Percentiles rank a stretch among this genome's conserved stretches.
These are phyloP conservation scores for Lates calcarifer DNA, from an alignment of 2,113 vertebrate genomes.

Conservation along the genomic window DNA sequence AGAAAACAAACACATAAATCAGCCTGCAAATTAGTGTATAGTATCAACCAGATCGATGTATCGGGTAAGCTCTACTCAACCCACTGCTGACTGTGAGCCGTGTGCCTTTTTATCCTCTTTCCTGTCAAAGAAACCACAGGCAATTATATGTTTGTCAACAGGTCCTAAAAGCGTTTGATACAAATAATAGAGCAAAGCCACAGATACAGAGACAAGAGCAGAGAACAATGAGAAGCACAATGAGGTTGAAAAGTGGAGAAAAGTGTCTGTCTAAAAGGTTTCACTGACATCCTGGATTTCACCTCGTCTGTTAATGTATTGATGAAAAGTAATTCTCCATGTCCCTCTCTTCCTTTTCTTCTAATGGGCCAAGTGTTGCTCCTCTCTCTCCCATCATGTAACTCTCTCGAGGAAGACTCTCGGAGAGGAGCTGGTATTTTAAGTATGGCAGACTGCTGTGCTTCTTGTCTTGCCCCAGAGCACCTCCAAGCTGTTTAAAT, in stretches of 20 bases:
- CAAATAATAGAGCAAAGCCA: slow-evolving; percentile 30
- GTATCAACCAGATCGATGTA: neutral
- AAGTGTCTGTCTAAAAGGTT: no score
- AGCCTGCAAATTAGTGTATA: neutral
- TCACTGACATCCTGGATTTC: neutral
- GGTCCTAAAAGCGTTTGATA: slow-evolving; percentile 33
- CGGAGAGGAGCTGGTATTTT: slow-evolving; percentile 57
- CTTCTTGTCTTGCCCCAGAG: slow-evolving; percentile 59
- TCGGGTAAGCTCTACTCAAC: neutral
- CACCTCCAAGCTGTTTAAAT: slow-evolving; percentile 68
- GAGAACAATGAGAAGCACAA: neutral
- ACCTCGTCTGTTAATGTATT: slow-evolving; percentile 26
- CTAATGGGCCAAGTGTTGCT: slow-evolving; percentile 44
- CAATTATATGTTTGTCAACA: slow-evolving; percentile 42
- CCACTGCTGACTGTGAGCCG: slow-evolving; percentile 17
- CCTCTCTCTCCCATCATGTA: slow-evolving; percentile 37
- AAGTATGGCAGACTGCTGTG: slow-evolving; percentile 44
- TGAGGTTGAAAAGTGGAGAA: slow-evolving; percentile 9
- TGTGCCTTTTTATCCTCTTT: slow-evolving; percentile 32
- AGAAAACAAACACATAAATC: neutral
- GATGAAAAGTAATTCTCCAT: slow-evolving; percentile 45
- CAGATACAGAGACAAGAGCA: slow-evolving; percentile 23
- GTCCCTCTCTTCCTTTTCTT: slow-evolving; percentile 13
- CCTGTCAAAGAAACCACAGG: slow-evolving; percentile 35
- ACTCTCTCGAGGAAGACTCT: slow-evolving; percentile 65